Evolutionary conservation across 2,888 invertebrate genomes (phyloP), one percentile per base, ranked within the genome.

Genomic region (Acrocera orbiculus): DNA sequence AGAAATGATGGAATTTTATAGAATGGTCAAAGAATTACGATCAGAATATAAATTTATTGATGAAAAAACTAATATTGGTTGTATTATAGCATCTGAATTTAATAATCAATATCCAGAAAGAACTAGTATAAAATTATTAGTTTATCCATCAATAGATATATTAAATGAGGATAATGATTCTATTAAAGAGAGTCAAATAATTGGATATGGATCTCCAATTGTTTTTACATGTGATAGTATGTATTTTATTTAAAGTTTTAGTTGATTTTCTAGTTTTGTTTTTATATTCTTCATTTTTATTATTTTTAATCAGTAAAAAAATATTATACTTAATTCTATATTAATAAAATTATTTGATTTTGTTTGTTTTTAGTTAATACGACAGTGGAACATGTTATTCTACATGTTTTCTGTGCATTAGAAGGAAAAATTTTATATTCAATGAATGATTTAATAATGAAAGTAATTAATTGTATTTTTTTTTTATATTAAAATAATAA

Each of bases 191-290:
- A 40, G 32, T 7, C 50, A 53, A 30, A 47, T 59, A 22, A 54
- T 57, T 10, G 58, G 59, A 3, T 61, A 60, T 41, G 59, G 59
- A 5, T 65, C 69, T 55, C 83, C 90, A 6, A 73, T 89, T 46
- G 73, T 73, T 9, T 93, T 95, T 57, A 92, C 90, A 23, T 90
- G 90, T 52, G 89, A 92, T 62, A 82, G 90, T 89, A 62, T 66
- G 66, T 47, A 22, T n/a, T 24, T 23, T n/a, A 32, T 32, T 20
- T 10, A 33, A 26, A 15, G 46, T 27, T 3, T n/a, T 41, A 37
- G 34, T 37, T 41, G 16, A 25, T 40, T 27, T 8, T 31, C 34
- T 28, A 31, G 36, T 31, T 30, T 4, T 13, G 30, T 27, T 24
- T 27, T 6, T 4, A 32, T 24, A 15, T 10, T 20, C 5, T 27